These are phyloP conservation scores for Magallana ariakensis DNA, from an alignment of 1,140 invertebrate species.

Conservation along the genomic window DNA sequence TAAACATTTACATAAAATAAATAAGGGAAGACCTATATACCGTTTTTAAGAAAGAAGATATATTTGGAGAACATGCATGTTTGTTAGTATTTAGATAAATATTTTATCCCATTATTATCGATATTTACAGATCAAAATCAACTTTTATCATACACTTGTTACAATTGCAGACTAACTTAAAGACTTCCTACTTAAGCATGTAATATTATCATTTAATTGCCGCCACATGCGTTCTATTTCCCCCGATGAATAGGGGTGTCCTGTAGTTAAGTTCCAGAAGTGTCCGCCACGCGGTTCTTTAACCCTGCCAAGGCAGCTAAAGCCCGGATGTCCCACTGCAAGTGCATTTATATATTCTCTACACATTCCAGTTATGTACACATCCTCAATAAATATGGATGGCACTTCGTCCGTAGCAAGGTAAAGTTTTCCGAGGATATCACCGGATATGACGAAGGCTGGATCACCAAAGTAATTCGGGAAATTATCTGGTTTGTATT, in stretches of 20 bases:
- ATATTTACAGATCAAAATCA: no score
- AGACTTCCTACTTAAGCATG: no score
- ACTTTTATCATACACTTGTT: no score
- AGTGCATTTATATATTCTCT: background rate
- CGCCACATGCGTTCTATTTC: slow-evolving; percentile 13
- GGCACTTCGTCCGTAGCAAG: background rate
- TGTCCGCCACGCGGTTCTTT: background rate
- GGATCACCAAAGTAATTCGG: background rate
- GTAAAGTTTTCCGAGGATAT: background rate
- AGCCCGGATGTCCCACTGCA: background rate
- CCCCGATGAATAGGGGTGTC: background rate
- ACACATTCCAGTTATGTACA: slow-evolving; percentile 10
- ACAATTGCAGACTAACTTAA: no score
- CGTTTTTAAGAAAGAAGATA: no score
- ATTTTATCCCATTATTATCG: no score
- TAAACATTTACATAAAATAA: no score
- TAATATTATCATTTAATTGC: background rate
- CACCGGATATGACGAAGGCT: background rate
- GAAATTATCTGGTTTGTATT: background rate
- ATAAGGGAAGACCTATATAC: no score
- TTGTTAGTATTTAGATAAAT: no score
- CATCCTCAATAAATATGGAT: slow-evolving; percentile 4
- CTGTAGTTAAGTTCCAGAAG: background rate
- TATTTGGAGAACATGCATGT: no score
- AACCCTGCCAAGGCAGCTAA: background rate